These are phyloP conservation scores for Paratrypauchen microcephalus DNA, from an alignment of 2,797 vertebrate genomes.

Conservation along the genomic window DNA sequence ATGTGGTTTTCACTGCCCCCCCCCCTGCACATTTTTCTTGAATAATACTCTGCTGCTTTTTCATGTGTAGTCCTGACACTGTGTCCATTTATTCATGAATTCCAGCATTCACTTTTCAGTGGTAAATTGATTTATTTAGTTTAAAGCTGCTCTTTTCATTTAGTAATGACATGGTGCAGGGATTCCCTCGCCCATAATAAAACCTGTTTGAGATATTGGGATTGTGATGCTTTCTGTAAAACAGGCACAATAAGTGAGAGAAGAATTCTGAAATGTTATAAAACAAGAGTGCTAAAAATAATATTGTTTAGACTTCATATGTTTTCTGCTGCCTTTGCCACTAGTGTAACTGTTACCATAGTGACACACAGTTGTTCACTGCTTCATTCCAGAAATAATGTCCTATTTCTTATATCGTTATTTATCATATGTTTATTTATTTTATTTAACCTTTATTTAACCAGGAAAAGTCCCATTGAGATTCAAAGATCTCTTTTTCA, in stretches of 20 bases:
- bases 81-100: constrained; percentile 47
- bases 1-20: constrained; percentile 46
- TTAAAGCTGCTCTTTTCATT: constrained; percentile 40
- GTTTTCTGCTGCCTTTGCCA: constrained; percentile 36
- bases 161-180: constrained; percentile 38
- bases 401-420: constrained; percentile 18
- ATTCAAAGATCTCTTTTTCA: no score
- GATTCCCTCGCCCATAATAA: constrained; percentile 26
- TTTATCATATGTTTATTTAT: no score
- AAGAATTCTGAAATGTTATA: constrained; percentile 19
- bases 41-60: constrained; percentile 43
- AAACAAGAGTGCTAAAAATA: constrained; percentile 39
- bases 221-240: constrained; percentile 39
- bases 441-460: no score
- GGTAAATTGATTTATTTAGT: constrained; percentile 39
- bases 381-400: constrained; percentile 32
- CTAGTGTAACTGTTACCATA: constrained; percentile 62
- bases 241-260: constrained; percentile 23
- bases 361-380: constrained; percentile 58
- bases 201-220: constrained; percentile 21
- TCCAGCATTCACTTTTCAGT: constrained; percentile 23
- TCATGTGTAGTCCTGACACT: constrained; percentile 42
- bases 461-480: no score
- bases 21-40: constrained; percentile 46
- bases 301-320: constrained; percentile 40